Conservation (phyloP, 2,888 invertebrate genomes). For the Leptinotarsa juncta region DNA sequence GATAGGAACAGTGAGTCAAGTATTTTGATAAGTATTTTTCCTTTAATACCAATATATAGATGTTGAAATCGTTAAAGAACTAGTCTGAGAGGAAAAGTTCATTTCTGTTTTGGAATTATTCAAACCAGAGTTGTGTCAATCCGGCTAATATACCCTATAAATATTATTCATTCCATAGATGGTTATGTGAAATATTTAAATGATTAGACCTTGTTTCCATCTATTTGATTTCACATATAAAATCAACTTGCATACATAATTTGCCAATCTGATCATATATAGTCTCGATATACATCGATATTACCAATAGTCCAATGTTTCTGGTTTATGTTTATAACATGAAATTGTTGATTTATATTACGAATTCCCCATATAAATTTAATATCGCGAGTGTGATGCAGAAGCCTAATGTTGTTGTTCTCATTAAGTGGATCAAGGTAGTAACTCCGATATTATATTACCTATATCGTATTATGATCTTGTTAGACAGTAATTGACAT, state of each 20-base stretch:
- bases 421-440: slow-evolving; percentile 2
- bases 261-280: slow-evolving; percentile 41
- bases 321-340: slow-evolving; percentile 33
- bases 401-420: slow-evolving; percentile 3
- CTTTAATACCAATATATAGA: too few relatives aligned
- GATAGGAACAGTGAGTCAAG: too few relatives aligned
- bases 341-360: slow-evolving; percentile 28
- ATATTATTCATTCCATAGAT: slow-evolving; percentile 32
- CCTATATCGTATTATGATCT: background rate
- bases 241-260: slow-evolving; percentile 42
- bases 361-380: slow-evolving; percentile 20
- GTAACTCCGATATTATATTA: background rate
- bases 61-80: too few relatives aligned
- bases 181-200: slow-evolving; percentile 40
- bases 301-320: slow-evolving; percentile 24
- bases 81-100: background rate
- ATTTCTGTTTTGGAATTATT: background rate
- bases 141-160: slow-evolving; percentile 24
- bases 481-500: background rate
- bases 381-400: slow-evolving; percentile 10
- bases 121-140: slow-evolving; percentile 13
- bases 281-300: slow-evolving; percentile 40
- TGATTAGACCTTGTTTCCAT: slow-evolving; percentile 38
- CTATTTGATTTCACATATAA: slow-evolving; percentile 44
- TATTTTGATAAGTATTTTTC: too few relatives aligned